phyloP scores from a whole-genome alignment of 2,113 vertebrate species.

The Nerophis lumbriciformis region DNA sequence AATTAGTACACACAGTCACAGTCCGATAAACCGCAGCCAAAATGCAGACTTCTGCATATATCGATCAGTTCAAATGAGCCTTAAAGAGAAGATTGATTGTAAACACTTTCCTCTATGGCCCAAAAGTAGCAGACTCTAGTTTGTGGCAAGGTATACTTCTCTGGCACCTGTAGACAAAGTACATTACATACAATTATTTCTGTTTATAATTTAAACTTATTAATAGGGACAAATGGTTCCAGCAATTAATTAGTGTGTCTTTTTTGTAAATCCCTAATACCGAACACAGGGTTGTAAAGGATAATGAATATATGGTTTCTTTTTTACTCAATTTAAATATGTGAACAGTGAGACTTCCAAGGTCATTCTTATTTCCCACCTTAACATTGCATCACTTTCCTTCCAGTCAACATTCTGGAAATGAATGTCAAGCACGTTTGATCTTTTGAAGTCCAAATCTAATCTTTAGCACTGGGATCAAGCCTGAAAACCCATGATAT shows the following conservation, averaged over 20 bases:
- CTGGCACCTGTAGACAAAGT: constrained; percentile 1
- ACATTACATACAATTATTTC: neutral
- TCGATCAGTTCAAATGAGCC: constrained; percentile 59
- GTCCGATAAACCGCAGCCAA: constrained; percentile 21
- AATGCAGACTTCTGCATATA: constrained; percentile 40
- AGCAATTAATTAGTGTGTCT: too few relatives aligned
- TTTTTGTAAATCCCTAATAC: too few relatives aligned
- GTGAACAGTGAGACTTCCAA: too few relatives aligned
- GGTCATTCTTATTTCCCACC: too few relatives aligned
- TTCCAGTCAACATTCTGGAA: too few relatives aligned
- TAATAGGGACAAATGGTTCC: too few relatives aligned
- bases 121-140: constrained; percentile 3
- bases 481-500: neutral
- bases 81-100: constrained; percentile 46
- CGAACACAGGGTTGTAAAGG: too few relatives aligned
- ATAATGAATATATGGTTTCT: too few relatives aligned
- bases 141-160: neutral
- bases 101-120: constrained; percentile 42
- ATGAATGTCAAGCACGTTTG: neutral
- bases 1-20: constrained; percentile 45
- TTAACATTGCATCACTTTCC: too few relatives aligned
- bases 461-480: neutral
- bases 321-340: too few relatives aligned
- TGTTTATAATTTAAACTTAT: neutral
- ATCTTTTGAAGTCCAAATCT: neutral